Evolutionary conservation across 2,113 vertebrate genomes (phyloP), one percentile per base, ranked within the genome.

Genomic region (Parus major): DNA sequence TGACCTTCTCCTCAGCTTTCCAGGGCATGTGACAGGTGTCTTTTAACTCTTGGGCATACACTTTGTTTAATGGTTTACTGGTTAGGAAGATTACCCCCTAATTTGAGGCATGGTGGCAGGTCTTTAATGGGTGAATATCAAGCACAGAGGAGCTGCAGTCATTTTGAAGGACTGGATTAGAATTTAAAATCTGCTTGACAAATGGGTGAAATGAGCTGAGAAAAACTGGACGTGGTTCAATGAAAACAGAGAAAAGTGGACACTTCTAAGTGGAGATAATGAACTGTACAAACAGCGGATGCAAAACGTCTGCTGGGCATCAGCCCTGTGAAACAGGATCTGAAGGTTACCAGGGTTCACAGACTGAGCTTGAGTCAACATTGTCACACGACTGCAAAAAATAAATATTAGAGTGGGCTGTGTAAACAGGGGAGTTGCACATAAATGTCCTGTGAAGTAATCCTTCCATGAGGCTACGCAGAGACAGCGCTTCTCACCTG

Each of bases 201-300:
- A 97, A 88, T 55, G 79, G 68, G 75, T 95, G 88, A 94, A 94
- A 94, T 92, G 92, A 97, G 29, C 94, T 92, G 94, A 88, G 92
- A 81, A 93, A 92, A 92, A 39, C 91, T 97, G 96, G 92, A 92
- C 2, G 8, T 66, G 78, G 69, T 88, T 94, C 95, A 97, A 95
- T 56, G 91, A 90, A 97, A 96, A 95, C 92, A 96, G 90, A 87
- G 83, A 88, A 77, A 86, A 93, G 59, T 27, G 86, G 91, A 77
- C 0, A 1, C 21, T 94, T 83, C 86, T 93, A 77, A 95, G 88
- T 83, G 91, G 79, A 93, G 94, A 95, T 95, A 94, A 96, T 96
- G 88, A 96, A 93, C 80, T 88, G 86, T 65, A 83, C 88, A 97
- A 97, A 96, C 76, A 94, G 82, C 88, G 86, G 94, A 96, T 93